These are phyloP conservation scores for Virgularia gustaviana DNA, from an alignment of 92 coral and sea anemone species.

Conservation along the genomic window DNA sequence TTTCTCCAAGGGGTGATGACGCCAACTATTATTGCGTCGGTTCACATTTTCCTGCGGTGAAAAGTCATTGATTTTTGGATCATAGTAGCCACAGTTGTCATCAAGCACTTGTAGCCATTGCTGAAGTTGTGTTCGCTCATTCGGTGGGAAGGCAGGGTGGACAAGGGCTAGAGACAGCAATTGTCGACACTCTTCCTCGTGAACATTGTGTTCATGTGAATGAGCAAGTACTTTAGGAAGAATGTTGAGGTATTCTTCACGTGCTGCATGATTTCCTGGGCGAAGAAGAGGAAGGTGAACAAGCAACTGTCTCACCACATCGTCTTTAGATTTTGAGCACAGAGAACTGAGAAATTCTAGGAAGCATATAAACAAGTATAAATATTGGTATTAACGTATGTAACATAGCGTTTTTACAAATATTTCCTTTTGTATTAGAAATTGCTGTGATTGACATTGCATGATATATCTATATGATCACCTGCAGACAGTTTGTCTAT, in stretches of 20 bases:
- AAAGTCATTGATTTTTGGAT: constrained; percentile 48
- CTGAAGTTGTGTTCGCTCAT: constrained; percentile 72
- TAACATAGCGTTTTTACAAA: no score
- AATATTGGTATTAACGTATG: not conserved
- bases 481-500: no score
- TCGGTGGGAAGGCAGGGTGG: constrained; percentile 93
- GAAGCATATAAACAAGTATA: not conserved
- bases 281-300: constrained; percentile 81
- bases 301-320: constrained; percentile 78
- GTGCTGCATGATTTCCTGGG: constrained; percentile 85
- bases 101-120: constrained; percentile 90
- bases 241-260: constrained; percentile 79
- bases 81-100: constrained; percentile 60
- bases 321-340: constrained; percentile 72
- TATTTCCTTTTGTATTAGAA: no score
- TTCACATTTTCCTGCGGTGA: constrained; percentile 65
- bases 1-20: constrained; percentile 83
- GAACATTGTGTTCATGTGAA: constrained; percentile 75
- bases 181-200: constrained; percentile 94
- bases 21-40: constrained; percentile 66
- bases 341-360: constrained; percentile 75
- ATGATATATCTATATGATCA: no score
- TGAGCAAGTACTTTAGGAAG: constrained; percentile 84
- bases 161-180: constrained; percentile 94
- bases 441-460: no score